Percentiles rank a stretch among this genome's conserved stretches.
Evolutionary conservation across 2,797 vertebrate species (phyloP).

Genomic region (Acomys russatus): DNA sequence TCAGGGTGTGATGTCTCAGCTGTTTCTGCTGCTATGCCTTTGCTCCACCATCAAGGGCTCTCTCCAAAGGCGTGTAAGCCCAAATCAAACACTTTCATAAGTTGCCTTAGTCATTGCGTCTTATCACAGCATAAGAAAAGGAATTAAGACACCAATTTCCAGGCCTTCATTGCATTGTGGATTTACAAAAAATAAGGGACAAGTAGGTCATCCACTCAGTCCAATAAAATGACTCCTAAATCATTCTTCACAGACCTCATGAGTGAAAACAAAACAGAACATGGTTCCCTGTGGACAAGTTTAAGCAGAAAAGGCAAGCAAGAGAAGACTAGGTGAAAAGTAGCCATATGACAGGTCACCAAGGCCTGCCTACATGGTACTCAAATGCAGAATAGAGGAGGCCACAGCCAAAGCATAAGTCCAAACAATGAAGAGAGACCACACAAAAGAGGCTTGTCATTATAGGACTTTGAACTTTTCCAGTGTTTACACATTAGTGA

Average conservation of each 20-base stretch:
- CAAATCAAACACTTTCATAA: neutral
- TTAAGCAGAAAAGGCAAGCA: conserved; percentile 3
- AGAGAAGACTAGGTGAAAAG: conserved; percentile 15
- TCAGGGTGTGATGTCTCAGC: neutral
- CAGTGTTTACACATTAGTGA: conserved; percentile 6
- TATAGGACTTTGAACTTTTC: neutral
- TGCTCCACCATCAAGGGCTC: neutral
- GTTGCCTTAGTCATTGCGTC: neutral
- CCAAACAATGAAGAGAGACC: neutral
- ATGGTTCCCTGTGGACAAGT: neutral
- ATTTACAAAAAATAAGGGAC: neutral
- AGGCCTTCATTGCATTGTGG: neutral
- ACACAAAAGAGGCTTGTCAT: neutral
- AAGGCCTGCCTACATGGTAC: neutral
- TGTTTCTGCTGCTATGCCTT: neutral
- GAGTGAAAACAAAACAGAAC: conserved; percentile 32
- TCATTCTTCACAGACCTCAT: neutral
- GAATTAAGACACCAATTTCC: conserved; percentile 13
- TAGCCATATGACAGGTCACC: neutral
- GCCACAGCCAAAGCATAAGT: neutral
- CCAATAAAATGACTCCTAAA: conserved; percentile 34
- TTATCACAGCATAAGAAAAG: neutral
- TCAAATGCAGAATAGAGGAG: neutral
- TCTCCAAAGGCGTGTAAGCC: neutral
- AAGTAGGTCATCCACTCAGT: neutral